Evolutionary conservation across 2,888 invertebrate species (phyloP).

Genomic region (Polyploca ridens): DNA sequence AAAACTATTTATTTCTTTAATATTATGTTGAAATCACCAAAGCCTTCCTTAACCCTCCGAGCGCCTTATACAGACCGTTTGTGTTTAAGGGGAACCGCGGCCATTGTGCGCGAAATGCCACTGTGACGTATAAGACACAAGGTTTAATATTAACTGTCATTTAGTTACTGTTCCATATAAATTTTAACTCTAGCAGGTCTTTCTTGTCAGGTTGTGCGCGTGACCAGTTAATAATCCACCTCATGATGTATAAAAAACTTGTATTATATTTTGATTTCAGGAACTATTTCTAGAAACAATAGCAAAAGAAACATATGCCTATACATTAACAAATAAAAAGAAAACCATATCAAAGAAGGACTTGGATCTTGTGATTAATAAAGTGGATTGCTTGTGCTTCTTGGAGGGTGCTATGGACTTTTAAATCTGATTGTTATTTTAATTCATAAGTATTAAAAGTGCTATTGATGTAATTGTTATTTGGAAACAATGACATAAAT

Average conservation of each 20-base stretch:
- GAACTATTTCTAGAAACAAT: constrained; percentile 94
- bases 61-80: no score
- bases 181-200: no score
- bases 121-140: no score
- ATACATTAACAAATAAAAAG: constrained; percentile 89
- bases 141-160: no score
- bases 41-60: no score
- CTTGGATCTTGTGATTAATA: constrained; percentile 90
- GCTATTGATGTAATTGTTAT: neutral
- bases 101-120: no score
- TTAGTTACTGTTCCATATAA: no score
- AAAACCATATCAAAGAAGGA: constrained; percentile 94
- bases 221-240: neutral
- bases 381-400: constrained; percentile 92
- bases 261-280: constrained; percentile 75
- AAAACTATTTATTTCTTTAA: no score
- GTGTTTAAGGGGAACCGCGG: no score
- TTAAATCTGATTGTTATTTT: constrained; percentile 33
- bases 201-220: no score
- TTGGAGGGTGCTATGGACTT: constrained; percentile 92
- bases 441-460: neutral
- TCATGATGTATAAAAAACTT: neutral
- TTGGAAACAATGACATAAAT: neutral
- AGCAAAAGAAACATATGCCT: constrained; percentile 90
- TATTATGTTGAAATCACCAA: no score